Evolutionary conservation across 1,140 invertebrate genomes (phyloP).

Genomic region (Diachasmimorpha longicaudata): DNA sequence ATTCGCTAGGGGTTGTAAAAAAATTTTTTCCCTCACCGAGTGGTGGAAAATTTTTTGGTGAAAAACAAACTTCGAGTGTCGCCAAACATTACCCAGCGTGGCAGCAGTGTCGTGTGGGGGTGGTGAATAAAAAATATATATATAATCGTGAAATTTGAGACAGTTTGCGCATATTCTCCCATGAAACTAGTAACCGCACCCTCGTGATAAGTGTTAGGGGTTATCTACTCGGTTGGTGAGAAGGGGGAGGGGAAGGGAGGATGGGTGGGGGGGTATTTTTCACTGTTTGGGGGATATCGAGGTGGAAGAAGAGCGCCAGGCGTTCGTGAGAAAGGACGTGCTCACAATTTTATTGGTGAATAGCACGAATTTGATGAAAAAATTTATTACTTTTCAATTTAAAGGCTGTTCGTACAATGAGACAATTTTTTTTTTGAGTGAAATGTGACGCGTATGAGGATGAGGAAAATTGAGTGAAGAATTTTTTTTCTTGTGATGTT

Average conservation of each 20-base stretch:
- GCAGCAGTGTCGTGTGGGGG: constrained; percentile 12
- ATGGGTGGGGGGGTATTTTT: not conserved
- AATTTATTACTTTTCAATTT: not conserved
- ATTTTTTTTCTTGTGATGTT: no score
- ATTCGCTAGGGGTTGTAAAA: not conserved
- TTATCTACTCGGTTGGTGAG: not conserved
- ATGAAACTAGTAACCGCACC: constrained; percentile 24
- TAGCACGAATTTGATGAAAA: not conserved
- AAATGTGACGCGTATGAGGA: not conserved
- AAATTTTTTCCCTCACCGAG: not conserved
- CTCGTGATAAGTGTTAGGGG: constrained; percentile 18
- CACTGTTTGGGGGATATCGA: not conserved
- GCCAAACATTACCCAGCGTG: constrained; percentile 1
- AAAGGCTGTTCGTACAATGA: no score
- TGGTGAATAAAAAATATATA: not conserved
- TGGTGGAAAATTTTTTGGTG: not conserved
- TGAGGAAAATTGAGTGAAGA: no score
- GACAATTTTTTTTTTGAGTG: not conserved
- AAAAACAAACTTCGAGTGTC: not conserved
- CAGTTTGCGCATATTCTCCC: not conserved
- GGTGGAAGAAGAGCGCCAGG: constrained; percentile 19
- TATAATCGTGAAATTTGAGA: constrained; percentile 1
- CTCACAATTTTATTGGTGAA: not conserved
- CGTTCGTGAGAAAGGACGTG: constrained; percentile 5
- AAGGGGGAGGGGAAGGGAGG: not conserved